Conservation (phyloP, 2,113 vertebrate genomes). For the Colossoma macropomum region DNA sequence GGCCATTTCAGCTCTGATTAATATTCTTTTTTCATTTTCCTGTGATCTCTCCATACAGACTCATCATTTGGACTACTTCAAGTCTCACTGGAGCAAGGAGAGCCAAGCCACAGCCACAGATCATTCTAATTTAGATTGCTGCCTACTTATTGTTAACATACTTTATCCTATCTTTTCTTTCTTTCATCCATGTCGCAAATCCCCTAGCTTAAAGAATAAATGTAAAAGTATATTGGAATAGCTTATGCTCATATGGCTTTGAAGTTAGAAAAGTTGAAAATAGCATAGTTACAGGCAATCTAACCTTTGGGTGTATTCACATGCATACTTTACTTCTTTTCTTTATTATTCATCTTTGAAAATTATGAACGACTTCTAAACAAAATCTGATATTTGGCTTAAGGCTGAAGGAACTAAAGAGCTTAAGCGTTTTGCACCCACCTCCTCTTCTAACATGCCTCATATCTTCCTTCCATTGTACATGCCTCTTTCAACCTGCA, state of each 20-base stretch:
- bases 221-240: not conserved
- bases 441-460: not conserved
- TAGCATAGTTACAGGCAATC: not conserved
- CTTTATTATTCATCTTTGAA: not conserved
- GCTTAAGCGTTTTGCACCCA: not conserved
- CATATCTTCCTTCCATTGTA: too few species aligned
- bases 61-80: not conserved
- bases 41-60: not conserved
- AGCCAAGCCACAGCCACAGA: not conserved
- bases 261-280: not conserved
- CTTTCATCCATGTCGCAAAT: not conserved
- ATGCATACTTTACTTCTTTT: not conserved
- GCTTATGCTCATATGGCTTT: not conserved
- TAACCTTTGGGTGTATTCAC: not conserved
- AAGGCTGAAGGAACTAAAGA: not conserved
- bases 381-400: not conserved
- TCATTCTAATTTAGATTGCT: not conserved
- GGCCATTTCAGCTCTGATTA: not conserved
- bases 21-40: not conserved
- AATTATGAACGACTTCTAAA: not conserved
- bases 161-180: not conserved
- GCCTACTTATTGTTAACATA: not conserved
- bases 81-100: not conserved
- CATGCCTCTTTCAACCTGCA: too few species aligned
- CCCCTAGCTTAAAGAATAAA: not conserved